These are phyloP conservation scores for Tetramorium parvispinum DNA, from an alignment of 1,140 invertebrate genomes.

Conservation along the genomic window DNA sequence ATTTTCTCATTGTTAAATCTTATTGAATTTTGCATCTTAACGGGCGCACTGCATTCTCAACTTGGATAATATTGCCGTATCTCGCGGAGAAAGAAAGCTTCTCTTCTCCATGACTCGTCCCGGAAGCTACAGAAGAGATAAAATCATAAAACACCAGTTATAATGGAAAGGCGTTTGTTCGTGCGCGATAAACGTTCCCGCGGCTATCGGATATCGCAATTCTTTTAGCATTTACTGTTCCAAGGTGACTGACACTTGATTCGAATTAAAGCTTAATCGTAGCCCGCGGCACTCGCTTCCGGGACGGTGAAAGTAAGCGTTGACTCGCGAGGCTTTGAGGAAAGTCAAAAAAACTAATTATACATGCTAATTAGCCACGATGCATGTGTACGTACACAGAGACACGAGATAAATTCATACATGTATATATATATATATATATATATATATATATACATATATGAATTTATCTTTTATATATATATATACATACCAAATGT, in stretches of 20 bases:
- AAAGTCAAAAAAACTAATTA: neutral
- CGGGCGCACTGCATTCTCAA: neutral
- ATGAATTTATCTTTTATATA: too few relatives aligned
- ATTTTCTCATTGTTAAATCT: neutral
- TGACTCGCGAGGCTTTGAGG: neutral
- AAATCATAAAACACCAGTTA: slow-evolving; percentile 29
- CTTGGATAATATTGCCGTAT: neutral
- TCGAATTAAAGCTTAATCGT: slow-evolving; percentile 46
- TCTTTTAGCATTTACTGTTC: neutral
- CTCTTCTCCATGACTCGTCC: neutral
- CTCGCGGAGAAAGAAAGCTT: slow-evolving; percentile 11
- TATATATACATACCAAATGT: neutral
- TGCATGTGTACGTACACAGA: neutral
- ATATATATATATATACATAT: neutral
- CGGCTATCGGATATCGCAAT: slow-evolving; percentile 26
- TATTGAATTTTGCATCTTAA: slow-evolving; percentile 21
- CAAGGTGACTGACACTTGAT: slow-evolving; percentile 19
- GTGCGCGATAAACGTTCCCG: slow-evolving; percentile 20
- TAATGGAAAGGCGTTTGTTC: slow-evolving; percentile 44
- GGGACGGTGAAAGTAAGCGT: slow-evolving; percentile 46
- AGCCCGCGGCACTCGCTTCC: neutral
- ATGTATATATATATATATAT: neutral
- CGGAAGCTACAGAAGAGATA: slow-evolving; percentile 18
- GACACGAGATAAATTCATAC: neutral
- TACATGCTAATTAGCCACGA: too few relatives aligned